phyloP scores from a whole-genome alignment of 2,888 invertebrate species.

The Thereva nobilitata region DNA sequence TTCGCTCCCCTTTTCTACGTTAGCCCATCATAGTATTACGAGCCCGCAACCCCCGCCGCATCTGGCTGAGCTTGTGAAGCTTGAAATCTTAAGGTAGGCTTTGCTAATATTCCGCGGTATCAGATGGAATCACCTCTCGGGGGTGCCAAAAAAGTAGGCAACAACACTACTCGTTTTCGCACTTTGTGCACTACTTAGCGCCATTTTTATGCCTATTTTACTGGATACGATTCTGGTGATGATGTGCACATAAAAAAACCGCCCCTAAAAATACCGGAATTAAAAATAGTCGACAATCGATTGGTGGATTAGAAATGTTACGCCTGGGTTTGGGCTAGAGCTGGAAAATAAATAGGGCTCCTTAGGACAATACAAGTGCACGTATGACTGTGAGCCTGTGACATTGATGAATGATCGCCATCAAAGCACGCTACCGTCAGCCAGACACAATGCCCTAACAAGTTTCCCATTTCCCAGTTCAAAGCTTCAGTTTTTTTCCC shows the following conservation, averaged over 20 bases:
- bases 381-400: slow-evolving; percentile 14
- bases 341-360: slow-evolving; percentile 17
- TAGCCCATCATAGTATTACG: no score
- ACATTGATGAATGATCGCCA: slow-evolving; percentile 29
- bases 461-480: slow-evolving; percentile 16
- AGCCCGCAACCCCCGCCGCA: no score
- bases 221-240: no score
- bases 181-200: no score
- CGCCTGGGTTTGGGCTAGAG: background rate
- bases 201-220: no score
- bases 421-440: slow-evolving; percentile 16
- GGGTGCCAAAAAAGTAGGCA: no score
- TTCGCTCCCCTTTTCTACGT: slow-evolving; percentile 1
- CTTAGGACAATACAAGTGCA: slow-evolving; percentile 15
- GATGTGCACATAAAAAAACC: no score
- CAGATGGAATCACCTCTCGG: no score
- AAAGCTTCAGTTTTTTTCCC: background rate
- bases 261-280: background rate
- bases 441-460: slow-evolving; percentile 21
- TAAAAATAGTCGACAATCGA: slow-evolving; percentile 25
- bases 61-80: no score
- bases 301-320: slow-evolving; percentile 11
- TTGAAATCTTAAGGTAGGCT: no score
- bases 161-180: no score
- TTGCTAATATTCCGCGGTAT: no score